A percentile compares a stretch with the other conserved stretches of the same genome.
Conservation (phyloP, 2,888 invertebrate genomes). For the Venusia cambrica region DNA sequence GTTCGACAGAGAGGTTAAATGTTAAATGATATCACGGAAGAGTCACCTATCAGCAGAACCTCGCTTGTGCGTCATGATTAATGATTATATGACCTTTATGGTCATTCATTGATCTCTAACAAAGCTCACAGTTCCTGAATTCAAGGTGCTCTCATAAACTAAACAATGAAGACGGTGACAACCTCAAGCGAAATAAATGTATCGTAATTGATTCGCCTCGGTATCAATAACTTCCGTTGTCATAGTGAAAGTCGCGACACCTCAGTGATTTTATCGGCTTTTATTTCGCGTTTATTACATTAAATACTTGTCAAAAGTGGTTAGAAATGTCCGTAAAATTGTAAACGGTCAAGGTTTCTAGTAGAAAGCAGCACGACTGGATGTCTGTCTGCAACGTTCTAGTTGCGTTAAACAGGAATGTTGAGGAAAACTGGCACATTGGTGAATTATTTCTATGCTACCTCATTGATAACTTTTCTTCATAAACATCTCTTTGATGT, state of each 20-base stretch:
- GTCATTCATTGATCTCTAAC: conserved; percentile 30
- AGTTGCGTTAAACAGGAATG: conserved; percentile 5
- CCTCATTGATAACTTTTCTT: conserved; percentile 1
- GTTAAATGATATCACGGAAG: conserved; percentile 42
- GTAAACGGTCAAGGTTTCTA: conserved; percentile 28
- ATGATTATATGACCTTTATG: conserved; percentile 36
- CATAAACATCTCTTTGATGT: conserved; percentile 6
- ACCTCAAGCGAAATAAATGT: conserved; percentile 46
- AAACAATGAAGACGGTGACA: conserved; percentile 18
- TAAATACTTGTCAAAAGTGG: conserved; percentile 18
- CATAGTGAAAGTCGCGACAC: conserved; percentile 36
- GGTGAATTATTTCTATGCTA: not conserved
- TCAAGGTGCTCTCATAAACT: conserved; percentile 10
- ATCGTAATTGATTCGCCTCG: conserved; percentile 41
- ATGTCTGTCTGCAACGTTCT: conserved; percentile 7
- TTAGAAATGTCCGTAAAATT: conserved; percentile 31
- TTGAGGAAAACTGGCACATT: not conserved
- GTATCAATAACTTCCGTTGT: conserved; percentile 38
- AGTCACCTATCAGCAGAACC: conserved; percentile 41
- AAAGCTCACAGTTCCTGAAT: conserved; percentile 9
- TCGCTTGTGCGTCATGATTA: conserved; percentile 45
- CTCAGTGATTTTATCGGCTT: conserved; percentile 22
- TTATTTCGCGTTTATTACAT: conserved; percentile 21
- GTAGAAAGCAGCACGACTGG: conserved; percentile 24
- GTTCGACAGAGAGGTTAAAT: conserved; percentile 35